Base-by-base conservation (phyloP, 2,113 vertebrate species). In the Eretmochelys imbricata region DNA sequence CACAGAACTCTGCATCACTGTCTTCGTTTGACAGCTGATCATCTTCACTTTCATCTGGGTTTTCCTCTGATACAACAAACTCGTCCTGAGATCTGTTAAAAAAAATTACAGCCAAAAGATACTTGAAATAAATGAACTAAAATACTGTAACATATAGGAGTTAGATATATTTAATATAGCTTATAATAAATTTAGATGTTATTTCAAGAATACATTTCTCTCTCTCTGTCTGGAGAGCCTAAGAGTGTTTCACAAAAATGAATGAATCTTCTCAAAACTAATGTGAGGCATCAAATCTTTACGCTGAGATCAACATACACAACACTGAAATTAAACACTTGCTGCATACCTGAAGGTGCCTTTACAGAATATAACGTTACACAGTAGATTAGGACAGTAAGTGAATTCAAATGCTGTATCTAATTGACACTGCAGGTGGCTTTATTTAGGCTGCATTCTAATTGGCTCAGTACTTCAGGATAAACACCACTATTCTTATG, bases 11-110 rank as follows among this genome's bases (percentile, higher is more conserved):
- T 0, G 97, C 97, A 7, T 99, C 99, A 0, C 99, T 99, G 94
- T 98, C 99, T 0, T 99, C 98, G 0, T 98, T 98, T 5, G 99
- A 99, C 0, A 98, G 98, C 75, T 65, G 99, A 10, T 98, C 99
- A 78, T 90, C 99, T 88, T 97, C 99, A 1, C 97, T 99, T 80
- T 99, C 99, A 10, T 98, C 99, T 53, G 96, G 94, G 53, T 99
- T 99, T 5, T 98, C 99, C n/a, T 99, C 99, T 0, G 99, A 99
- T 2, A 98, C 98, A 27, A 98, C 98, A 90, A 99, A 99, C 84
- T 99, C 99, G 4, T 99, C 99, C 94, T 99, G 99, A 79, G 99
- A 99, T 91, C 99, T 99, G 91, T 35, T 24, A 22, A 54, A 25
- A 82, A 46, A 84, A 49, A 81, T 19, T 55, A 57, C 72, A n/a